Evolutionary conservation across 2,113 vertebrate species (phyloP), one percentile per base, ranked within the genome.

Genomic region (Tor tambroides): DNA sequence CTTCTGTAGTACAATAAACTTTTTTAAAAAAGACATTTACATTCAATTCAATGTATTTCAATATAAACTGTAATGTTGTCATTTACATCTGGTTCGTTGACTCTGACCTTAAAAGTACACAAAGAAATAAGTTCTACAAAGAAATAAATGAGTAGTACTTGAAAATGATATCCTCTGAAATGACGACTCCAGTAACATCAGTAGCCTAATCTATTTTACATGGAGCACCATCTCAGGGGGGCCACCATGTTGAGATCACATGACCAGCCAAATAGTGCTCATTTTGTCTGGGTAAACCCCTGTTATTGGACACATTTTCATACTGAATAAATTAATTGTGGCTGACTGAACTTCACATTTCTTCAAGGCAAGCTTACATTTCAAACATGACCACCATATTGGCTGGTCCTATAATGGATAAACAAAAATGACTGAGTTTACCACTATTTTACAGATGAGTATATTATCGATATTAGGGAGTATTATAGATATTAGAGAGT

Each of bases 181-280:
- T 51, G 75, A 28, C 3, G 3, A 10, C 46, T 54, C 26, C 76
- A 54, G 49, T 78, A 54, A 54, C 41, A 76, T 76, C 12, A 76
- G 74, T 46, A 76, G 74, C 76, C 76, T 78, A 78, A 78, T 78
- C 76, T 54, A 78, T 78, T 78, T 78, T 78, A 32, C 76, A 78
- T 78, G 76, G 46, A 78, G 17, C 38, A 23, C 49, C n/a, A 51
- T 43, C 74, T 77, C 43, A 6, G 38, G 71, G 23, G 23, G 17
- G 9, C 9, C 35, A 41, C 9, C 9, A 23, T 41, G 9, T 41
- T 32, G n/a, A 78, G 75, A 78, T 78, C 75, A 78, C 46, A 78
- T 78, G 75, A 54, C 46, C 75, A 32, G 46, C 46, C 75, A 78
- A 54, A 78, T 61, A n/a, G 23, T 61, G 26, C 38, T 46, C 17